A percentile compares a stretch with the other conserved stretches of the same genome.
These are phyloP conservation scores for Cyanoliseus patagonus DNA, from an alignment of 2,113 vertebrate species.

Conservation along the genomic window DNA sequence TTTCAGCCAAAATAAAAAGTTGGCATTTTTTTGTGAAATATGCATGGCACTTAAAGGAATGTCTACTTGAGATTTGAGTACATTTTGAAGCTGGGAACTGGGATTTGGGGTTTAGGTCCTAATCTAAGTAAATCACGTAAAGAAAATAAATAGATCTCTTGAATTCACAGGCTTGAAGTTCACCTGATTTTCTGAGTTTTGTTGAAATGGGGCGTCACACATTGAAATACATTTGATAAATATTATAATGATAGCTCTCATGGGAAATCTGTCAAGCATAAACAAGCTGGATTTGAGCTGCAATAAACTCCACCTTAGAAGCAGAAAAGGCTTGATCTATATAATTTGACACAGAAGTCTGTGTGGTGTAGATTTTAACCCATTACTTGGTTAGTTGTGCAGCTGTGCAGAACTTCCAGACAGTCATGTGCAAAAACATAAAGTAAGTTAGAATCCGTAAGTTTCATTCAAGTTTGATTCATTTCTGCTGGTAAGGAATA, in stretches of 20 bases:
- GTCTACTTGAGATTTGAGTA: not conserved
- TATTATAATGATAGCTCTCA: not conserved
- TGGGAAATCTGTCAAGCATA: not conserved
- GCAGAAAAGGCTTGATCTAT: not conserved
- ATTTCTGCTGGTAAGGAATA: not conserved
- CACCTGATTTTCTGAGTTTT: not conserved
- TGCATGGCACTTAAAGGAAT: not conserved
- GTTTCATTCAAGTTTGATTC: not conserved
- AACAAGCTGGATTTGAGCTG: not conserved
- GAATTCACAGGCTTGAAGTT: not conserved
- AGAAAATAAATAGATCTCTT: not conserved
- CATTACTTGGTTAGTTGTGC: not conserved
- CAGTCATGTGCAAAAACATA: not conserved
- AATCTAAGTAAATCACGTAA: not conserved
- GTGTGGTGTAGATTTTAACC: not conserved
- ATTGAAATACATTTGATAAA: not conserved
- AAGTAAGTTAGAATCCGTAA: not conserved
- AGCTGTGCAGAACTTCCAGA: not conserved
- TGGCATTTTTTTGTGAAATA: not conserved
- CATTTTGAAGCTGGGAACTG: not conserved
- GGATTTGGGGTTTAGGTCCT: not conserved
- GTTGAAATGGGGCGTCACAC: not conserved
- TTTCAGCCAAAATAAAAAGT: not conserved
- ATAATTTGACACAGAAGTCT: not conserved
- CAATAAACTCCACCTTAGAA: not conserved